Evolutionary conservation across 2,797 vertebrate species (phyloP), one percentile per base, ranked within the genome.

Genomic region (Mallotus villosus): DNA sequence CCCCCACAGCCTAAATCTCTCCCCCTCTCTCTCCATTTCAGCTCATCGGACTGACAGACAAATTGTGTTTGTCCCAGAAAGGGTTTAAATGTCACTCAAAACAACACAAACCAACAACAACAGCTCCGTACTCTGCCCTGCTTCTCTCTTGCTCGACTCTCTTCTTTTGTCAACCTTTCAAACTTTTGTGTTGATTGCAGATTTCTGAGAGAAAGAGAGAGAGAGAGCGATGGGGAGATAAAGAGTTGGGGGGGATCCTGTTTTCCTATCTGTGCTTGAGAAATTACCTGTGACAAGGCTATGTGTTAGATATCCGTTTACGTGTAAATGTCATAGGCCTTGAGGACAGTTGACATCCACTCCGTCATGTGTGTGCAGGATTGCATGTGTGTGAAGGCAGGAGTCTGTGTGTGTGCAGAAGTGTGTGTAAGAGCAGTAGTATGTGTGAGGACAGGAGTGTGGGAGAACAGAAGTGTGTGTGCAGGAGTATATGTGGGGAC

Each of bases 41-140:
- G 81, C 86, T 90, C 85, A 91, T 87, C 84, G 83, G 82, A 82
- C 85, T 92, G 92, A 92, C 92, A 92, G 91, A 86, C 87, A 94
- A 93, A 93, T 91, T 92, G 91, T 89, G 89, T 92, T 94, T 93
- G 90, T 87, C 85, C 86, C 81, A 86, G 88, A 92, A 88, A 80
- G 75, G 84, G 85, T 86, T 88, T 89, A 89, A 86, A 89, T 78
- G 90, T 89, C 90, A 91, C 82, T 83, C 82, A 74, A 74, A 82
- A 87, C 82, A 84, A 84, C 83, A 57, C 51, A 81, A 75, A 84
- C 82, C 85, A 80, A 84, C 75, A 72, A 74, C 74, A 85, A 86
- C 78, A 72, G 81, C 82, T 82, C 78, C 86, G 81, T 88, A 77
- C 60, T 65, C 68, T 73, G 78, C 81, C 81, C 82, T 79, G 72